Conservation (phyloP, 2,797 vertebrate genomes). For the Hydrolagus colliei region DNA sequence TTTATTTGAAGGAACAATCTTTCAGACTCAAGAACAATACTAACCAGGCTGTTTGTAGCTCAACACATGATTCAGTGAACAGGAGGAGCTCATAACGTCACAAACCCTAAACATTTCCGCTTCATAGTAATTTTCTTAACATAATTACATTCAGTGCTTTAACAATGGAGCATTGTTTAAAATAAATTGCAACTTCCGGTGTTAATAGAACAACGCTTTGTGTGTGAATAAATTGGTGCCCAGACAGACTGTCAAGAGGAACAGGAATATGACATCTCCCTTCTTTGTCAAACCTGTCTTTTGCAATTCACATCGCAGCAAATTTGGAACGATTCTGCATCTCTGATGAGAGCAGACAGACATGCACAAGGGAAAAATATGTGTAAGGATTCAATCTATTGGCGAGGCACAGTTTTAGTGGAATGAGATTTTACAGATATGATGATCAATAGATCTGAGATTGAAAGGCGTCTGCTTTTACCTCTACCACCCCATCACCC, state of each 20-base stretch:
- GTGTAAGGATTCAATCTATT: too few relatives aligned
- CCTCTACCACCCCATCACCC: too few relatives aligned
- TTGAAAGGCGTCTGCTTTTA: too few relatives aligned
- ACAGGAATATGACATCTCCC: not conserved
- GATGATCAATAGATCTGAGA: too few relatives aligned
- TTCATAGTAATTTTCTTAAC: slow-evolving; percentile 17
- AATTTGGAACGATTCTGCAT: slow-evolving; percentile 10
- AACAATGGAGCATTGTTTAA: not conserved
- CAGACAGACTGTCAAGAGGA: not conserved
- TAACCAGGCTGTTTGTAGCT: not conserved
- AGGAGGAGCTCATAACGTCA: not conserved
- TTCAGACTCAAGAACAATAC: too few relatives aligned
- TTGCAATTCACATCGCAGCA: not conserved
- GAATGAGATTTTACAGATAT: too few relatives aligned
- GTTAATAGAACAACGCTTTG: not conserved
- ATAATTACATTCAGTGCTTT: not conserved
- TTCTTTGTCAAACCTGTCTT: slow-evolving; percentile 10
- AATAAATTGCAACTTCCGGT: not conserved
- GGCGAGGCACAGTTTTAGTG: too few relatives aligned
- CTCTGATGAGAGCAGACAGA: too few relatives aligned
- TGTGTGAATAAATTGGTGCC: slow-evolving; percentile 13
- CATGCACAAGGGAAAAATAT: too few relatives aligned
- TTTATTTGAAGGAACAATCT: too few relatives aligned
- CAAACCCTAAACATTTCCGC: not conserved
- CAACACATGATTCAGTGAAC: not conserved